Evolutionary conservation across 2,113 vertebrate species (phyloP).

Genomic region (Callorhinus ursinus): DNA sequence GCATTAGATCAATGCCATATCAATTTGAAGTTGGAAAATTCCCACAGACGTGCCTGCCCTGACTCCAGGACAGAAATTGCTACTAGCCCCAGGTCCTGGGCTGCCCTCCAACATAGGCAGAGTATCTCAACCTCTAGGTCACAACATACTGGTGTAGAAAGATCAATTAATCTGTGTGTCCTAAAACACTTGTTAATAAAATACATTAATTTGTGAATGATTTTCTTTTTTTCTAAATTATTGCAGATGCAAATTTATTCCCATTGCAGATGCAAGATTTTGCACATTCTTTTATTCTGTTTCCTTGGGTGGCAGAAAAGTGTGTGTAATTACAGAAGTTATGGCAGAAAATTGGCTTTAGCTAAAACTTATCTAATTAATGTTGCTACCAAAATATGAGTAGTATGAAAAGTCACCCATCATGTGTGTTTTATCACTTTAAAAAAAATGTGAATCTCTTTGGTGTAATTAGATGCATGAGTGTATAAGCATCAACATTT

Average conservation of each 20-base stretch:
- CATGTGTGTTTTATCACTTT: neutral
- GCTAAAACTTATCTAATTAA: neutral
- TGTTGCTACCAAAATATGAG: neutral
- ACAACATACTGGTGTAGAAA: neutral
- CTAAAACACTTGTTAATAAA: neutral
- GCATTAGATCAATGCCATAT: neutral
- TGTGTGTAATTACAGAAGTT: neutral
- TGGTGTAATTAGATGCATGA: neutral
- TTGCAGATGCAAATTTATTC: neutral
- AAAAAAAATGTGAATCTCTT: neutral
- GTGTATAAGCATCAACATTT: neutral
- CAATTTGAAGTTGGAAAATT: neutral
- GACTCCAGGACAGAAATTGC: neutral
- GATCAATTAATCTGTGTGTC: neutral
- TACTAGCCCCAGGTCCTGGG: no score
- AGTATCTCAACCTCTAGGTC: neutral
- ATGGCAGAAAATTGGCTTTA: neutral
- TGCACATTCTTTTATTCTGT: neutral
- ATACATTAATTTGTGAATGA: neutral
- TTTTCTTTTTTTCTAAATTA: slow-evolving; percentile 27
- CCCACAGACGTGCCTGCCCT: neutral
- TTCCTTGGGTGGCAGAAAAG: neutral
- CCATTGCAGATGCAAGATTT: neutral
- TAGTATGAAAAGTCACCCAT: neutral
- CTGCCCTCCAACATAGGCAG: no score